These are phyloP conservation scores for Dipodomys spectabilis DNA, from an alignment of 2,113 vertebrate species.

Conservation along the genomic window DNA sequence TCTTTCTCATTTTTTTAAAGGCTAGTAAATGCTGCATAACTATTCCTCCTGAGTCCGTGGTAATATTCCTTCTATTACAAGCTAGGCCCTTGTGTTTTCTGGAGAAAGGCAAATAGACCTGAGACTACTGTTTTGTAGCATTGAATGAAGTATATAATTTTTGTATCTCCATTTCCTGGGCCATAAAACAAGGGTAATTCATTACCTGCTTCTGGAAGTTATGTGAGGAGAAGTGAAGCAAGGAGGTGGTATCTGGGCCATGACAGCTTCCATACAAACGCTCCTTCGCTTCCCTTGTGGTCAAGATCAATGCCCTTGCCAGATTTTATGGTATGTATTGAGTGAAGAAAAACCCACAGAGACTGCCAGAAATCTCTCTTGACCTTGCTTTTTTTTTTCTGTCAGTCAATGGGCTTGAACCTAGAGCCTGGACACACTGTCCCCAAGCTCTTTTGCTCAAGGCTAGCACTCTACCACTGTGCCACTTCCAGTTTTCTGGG, in stretches of 20 bases:
- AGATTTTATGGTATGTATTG: background rate
- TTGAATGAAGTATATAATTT: background rate
- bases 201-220: background rate
- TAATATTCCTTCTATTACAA: background rate
- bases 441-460: too few species aligned
- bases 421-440: too few species aligned
- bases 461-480: too few species aligned
- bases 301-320: background rate
- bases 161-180: background rate
- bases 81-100: background rate
- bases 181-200: background rate
- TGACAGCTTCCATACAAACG: background rate
- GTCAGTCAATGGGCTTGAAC: too few species aligned
- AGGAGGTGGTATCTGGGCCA: background rate
- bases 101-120: background rate
- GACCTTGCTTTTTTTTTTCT: background rate
- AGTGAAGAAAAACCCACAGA: background rate
- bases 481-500: too few species aligned
- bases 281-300: background rate
- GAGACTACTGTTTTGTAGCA: background rate
- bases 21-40: too few species aligned
- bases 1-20: background rate
- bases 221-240: background rate
- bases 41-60: background rate
- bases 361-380: background rate